Base-by-base conservation (phyloP, 92 coral and sea anemone genomes). In the Parazoanthus swiftii region DNA sequence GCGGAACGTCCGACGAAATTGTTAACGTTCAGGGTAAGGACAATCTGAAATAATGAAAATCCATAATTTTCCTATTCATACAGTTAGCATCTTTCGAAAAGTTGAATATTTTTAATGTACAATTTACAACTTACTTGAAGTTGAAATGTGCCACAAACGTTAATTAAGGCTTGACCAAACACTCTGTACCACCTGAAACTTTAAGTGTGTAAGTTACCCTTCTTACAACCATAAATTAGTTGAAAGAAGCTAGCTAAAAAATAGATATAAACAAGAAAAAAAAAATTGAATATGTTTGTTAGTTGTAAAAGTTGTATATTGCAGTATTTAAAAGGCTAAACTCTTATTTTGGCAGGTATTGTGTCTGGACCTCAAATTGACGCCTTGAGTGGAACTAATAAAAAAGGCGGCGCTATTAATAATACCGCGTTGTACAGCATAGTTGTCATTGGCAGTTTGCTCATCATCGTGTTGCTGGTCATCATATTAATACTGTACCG, bases 401-500 rank as follows among this genome's bases (percentile, higher is more conserved):
- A 13, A 15, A 21, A 65, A 14, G 21, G 21, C 2, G 85, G 77
- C 37, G 46, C 16, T 43, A 56, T 93, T 38, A 59, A 89, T 20
- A 85, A 82, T 48, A 35, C 83, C 8, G 88, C 94, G 63, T 35
- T 90, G 85, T 77, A 90, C 50, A 89, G 79, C 65, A 90, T 94
- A 26, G 86, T 90, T 7, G 92, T 87, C 3, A 70, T 80, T 13
- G 79, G 86, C 20, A 74, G 95, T 14, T 74, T 91, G n/a, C 79
- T 92, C 33, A 37, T 93, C 58, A 20, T 92, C 39, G 20, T 96
- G 3, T 38, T 93, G 18, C 77, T 95, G 26, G 59, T 93, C 42
- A 33, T 96, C 18, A 83, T 88, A 43, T 85, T 81, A 5, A 86
- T 94, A 44, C 86, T 96, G 71, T 96, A 96, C 91, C 91, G 88